Evolutionary conservation across 2,888 invertebrate genomes (phyloP).

Genomic region (Pollenia labialis): DNA sequence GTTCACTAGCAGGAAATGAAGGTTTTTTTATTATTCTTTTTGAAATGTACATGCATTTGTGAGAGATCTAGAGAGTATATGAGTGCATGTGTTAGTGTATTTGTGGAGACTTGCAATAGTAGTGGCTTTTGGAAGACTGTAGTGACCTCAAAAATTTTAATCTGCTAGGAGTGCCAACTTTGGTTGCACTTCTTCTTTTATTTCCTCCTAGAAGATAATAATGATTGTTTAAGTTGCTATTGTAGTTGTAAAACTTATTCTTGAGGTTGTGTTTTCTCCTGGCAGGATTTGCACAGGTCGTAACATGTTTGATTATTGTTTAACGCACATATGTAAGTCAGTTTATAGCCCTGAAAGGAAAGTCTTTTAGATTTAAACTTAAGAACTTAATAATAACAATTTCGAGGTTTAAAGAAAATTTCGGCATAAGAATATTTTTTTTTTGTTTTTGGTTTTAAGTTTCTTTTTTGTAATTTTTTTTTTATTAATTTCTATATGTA

Average conservation of each 20-base stretch:
- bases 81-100: too few relatives aligned
- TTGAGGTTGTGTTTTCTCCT: background rate
- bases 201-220: background rate
- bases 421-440: constrained; percentile 9
- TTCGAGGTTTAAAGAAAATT: background rate
- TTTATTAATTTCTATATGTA: background rate
- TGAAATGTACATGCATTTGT: constrained; percentile 1
- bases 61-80: too few relatives aligned
- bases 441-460: background rate
- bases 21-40: background rate
- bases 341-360: too few relatives aligned
- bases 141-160: constrained; percentile 66
- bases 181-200: background rate
- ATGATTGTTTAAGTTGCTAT: constrained; percentile 29
- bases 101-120: constrained; percentile 2
- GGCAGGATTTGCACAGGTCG: constrained; percentile 28
- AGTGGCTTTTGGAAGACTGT: constrained; percentile 7
- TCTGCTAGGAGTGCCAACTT: constrained; percentile 57
- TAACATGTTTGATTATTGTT: constrained; percentile 26
- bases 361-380: background rate
- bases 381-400: background rate
- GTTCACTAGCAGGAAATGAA: constrained; percentile 42
- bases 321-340: background rate
- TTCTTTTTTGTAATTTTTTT: background rate
- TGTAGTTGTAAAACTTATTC: background rate